phyloP scores from a whole-genome alignment of 2,888 invertebrate species.

The Drosophila stalkeri region DNA sequence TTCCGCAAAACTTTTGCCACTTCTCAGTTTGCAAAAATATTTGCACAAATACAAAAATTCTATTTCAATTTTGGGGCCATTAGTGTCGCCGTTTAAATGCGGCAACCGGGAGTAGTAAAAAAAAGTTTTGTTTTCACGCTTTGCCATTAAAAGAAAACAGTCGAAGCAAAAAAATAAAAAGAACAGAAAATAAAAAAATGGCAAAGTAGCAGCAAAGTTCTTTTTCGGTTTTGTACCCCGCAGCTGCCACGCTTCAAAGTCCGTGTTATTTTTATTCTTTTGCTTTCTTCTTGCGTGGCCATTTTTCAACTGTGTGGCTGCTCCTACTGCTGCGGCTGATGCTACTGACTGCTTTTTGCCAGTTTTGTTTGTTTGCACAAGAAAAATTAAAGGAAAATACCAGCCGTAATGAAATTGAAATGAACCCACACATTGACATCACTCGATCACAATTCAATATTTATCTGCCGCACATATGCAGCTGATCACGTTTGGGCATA shows the following conservation, averaged over 20 bases:
- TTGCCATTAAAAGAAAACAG: constrained; percentile 63
- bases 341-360: constrained; percentile 1
- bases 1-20: constrained; percentile 37
- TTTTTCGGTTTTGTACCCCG: constrained; percentile 49
- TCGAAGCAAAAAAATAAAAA: constrained; percentile 35
- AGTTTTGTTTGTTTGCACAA: constrained; percentile 57
- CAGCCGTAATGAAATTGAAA: constrained; percentile 61
- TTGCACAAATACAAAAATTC: constrained; percentile 68
- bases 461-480: constrained; percentile 26
- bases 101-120: constrained; percentile 33
- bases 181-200: constrained; percentile 19
- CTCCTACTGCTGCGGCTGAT: constrained; percentile 1
- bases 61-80: constrained; percentile 77
- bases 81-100: constrained; percentile 74
- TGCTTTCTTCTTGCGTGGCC: constrained; percentile 24
- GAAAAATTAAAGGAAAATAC: constrained; percentile 72
- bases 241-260: constrained; percentile 15
- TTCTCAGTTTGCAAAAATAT: constrained; percentile 52
- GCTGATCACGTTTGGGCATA: neutral
- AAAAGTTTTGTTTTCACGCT: constrained; percentile 76
- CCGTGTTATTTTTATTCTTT: constrained; percentile 1
- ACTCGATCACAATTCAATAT: constrained; percentile 25
- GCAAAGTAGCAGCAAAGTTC: constrained; percentile 55
- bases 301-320: constrained; percentile 54
- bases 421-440: constrained; percentile 14